Conservation (phyloP, 2,113 vertebrate genomes). For the Furnarius figulus region DNA sequence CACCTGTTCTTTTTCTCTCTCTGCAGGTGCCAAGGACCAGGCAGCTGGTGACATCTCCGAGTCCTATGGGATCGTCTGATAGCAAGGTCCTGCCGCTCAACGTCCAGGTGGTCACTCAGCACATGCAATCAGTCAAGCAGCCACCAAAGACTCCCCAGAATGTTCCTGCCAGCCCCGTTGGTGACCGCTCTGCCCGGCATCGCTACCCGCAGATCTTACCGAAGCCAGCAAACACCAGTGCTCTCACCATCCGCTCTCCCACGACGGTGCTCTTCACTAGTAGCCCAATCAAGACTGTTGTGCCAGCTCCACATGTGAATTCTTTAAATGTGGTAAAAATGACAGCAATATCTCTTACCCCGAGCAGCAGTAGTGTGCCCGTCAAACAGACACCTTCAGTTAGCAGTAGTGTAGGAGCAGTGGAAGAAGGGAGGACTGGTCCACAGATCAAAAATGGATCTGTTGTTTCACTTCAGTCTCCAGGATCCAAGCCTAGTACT, state of each 20-base stretch:
- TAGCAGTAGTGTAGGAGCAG: slow-evolving; percentile 59
- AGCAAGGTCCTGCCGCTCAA: slow-evolving; percentile 93
- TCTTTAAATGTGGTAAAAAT: slow-evolving; percentile 94
- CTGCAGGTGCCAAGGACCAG: slow-evolving; percentile 87
- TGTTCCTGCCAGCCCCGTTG: slow-evolving; percentile 82
- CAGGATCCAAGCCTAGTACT: slow-evolving; percentile 72
- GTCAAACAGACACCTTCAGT: slow-evolving; percentile 83
- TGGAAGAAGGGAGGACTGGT: slow-evolving; percentile 77
- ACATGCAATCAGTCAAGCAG: slow-evolving; percentile 90
- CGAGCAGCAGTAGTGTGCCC: slow-evolving; percentile 76
- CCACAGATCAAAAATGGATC: slow-evolving; percentile 84
- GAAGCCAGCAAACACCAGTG: slow-evolving; percentile 87
- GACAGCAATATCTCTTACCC: slow-evolving; percentile 91
- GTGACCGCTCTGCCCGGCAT: slow-evolving; percentile 90
- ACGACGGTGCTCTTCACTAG: slow-evolving; percentile 92
- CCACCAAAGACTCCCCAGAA: slow-evolving; percentile 89
- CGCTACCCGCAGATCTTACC: slow-evolving; percentile 96
- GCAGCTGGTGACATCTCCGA: slow-evolving; percentile 89
- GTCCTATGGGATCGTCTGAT: slow-evolving; percentile 84
- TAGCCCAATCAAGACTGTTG: slow-evolving; percentile 93
- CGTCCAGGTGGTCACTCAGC: slow-evolving; percentile 94
- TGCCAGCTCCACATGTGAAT: slow-evolving; percentile 89
- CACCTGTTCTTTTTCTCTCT: background rate
- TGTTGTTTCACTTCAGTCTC: slow-evolving; percentile 82
- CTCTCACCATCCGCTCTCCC: slow-evolving; percentile 90